phyloP scores from a whole-genome alignment of 2,888 invertebrate species.

The Exephanes ischioxanthus region DNA sequence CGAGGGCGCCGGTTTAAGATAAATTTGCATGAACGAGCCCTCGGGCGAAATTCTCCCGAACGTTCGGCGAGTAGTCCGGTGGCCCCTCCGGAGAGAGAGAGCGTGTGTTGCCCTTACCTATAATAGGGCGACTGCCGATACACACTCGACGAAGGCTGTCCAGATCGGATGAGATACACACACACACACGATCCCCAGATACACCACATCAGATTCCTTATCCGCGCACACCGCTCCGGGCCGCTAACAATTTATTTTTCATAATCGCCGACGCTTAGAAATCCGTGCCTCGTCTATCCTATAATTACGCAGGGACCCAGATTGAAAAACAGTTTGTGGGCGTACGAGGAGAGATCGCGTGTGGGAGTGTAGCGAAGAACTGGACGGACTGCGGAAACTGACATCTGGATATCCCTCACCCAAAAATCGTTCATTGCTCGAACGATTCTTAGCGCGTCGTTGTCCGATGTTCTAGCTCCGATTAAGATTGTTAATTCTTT shows the following conservation, averaged over 20 bases:
- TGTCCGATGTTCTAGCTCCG: too few species aligned
- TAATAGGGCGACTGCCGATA: background rate
- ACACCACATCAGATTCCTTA: constrained; percentile 9
- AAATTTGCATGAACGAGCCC: background rate
- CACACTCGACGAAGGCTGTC: background rate
- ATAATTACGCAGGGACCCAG: constrained; percentile 35
- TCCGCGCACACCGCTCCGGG: constrained; percentile 34
- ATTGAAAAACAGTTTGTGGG: background rate
- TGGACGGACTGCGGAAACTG: background rate
- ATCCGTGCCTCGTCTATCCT: constrained; percentile 37
- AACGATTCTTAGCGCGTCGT: background rate
- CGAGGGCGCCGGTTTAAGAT: background rate
- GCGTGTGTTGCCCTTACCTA: background rate
- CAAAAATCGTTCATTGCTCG: background rate
- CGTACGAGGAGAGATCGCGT: background rate
- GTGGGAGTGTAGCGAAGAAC: background rate
- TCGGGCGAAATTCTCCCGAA: background rate
- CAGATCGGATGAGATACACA: background rate
- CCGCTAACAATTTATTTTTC: constrained; percentile 30
- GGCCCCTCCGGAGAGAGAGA: too few species aligned
- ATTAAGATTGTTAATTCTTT: too few species aligned
- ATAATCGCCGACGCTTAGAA: constrained; percentile 23
- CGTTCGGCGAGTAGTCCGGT: background rate
- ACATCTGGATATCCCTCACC: background rate
- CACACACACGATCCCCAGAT: background rate